These are phyloP conservation scores for Chascanopsetta lugubris DNA, from an alignment of 2,113 vertebrate genomes.

Conservation along the genomic window DNA sequence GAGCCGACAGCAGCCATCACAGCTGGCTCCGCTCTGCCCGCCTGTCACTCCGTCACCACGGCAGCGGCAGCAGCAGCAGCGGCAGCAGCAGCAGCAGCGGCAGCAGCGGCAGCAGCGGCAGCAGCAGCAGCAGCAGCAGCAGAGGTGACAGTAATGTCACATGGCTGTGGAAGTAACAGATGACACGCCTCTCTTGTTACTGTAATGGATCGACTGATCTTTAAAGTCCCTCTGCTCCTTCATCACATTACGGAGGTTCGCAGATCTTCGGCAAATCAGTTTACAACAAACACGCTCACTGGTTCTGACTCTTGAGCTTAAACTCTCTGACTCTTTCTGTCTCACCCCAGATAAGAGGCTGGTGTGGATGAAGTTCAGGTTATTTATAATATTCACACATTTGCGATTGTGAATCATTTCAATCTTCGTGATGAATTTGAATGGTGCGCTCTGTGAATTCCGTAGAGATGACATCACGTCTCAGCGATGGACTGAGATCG, in stretches of 20 bases:
- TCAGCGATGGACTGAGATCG: too few relatives aligned
- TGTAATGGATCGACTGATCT: conserved; percentile 32
- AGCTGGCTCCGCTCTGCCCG: conserved; percentile 82
- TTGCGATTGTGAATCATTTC: background rate
- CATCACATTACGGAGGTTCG: conserved; percentile 43
- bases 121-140: conserved; percentile 48
- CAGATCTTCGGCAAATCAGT: conserved; percentile 23
- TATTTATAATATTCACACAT: background rate
- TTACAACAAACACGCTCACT: conserved; percentile 21
- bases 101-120: conserved; percentile 51
- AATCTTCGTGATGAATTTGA: too few relatives aligned
- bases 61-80: conserved; percentile 61
- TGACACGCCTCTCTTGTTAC: conserved; percentile 38
- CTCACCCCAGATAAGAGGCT: background rate
- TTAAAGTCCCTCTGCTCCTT: conserved; percentile 23
- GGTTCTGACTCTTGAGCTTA: conserved; percentile 6
- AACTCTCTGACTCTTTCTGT: background rate
- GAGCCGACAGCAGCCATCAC: conserved; percentile 71
- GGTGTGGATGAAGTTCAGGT: too few relatives aligned
- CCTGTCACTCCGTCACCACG: conserved; percentile 71
- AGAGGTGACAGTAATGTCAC: conserved; percentile 56
- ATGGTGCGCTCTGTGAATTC: too few relatives aligned
- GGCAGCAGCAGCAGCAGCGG: conserved; percentile 61
- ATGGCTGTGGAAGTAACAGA: conserved; percentile 33
- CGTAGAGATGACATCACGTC: too few relatives aligned